phyloP scores from a whole-genome alignment of 2,797 vertebrate species.

The Tragelaphus oryx region DNA sequence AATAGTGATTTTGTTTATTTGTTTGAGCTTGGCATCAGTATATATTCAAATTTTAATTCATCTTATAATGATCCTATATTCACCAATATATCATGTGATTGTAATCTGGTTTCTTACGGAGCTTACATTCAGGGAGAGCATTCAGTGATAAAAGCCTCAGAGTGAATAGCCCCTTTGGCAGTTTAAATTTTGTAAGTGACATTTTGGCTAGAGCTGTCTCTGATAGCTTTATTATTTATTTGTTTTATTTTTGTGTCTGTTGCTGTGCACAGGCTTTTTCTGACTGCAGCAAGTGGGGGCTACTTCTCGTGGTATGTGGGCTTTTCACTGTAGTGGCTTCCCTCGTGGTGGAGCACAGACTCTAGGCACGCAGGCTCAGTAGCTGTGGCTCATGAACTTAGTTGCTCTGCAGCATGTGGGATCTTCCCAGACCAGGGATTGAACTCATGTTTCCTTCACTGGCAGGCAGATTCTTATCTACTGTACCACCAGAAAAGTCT shows the following conservation, averaged over 20 bases:
- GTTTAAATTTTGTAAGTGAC: not conserved
- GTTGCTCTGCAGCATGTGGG: not conserved
- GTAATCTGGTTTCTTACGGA: not conserved
- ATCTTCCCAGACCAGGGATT: not conserved
- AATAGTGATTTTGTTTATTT: not conserved
- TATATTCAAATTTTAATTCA: not conserved
- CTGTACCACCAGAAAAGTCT: not conserved
- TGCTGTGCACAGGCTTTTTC: not conserved
- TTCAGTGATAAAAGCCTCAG: not conserved
- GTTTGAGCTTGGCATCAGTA: not conserved
- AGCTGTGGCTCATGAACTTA: not conserved
- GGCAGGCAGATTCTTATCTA: not conserved
- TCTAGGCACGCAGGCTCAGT: not conserved
- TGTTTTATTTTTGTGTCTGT: not conserved
- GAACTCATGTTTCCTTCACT: not conserved
- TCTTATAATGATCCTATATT: not conserved
- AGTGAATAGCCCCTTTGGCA: not conserved
- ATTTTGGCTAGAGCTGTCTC: not conserved
- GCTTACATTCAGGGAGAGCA: not conserved
- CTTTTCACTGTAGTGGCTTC: not conserved
- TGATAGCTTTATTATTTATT: not conserved
- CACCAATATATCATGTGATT: not conserved
- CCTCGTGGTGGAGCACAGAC: not conserved
- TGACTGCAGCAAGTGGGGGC: not conserved
- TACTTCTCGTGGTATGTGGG: not conserved